Evolutionary conservation across 1,140 invertebrate species (phyloP).

Genomic region (Geopemphigus sp.): DNA sequence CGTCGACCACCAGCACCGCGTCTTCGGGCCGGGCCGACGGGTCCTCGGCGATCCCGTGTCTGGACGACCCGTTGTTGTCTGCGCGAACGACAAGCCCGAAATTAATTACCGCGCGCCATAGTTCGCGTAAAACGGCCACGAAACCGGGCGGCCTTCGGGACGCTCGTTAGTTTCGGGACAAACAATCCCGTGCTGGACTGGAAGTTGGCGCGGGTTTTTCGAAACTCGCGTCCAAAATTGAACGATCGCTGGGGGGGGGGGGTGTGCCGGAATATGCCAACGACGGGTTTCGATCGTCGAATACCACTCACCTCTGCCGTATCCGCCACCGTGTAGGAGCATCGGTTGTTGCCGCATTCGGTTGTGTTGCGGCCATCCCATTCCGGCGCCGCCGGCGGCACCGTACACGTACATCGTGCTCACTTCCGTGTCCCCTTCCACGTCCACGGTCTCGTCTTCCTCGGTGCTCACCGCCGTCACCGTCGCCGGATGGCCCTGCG

Average conservation of each 20-base stretch:
- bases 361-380: background rate
- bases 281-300: too few species aligned
- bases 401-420: constrained; percentile 56
- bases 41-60: constrained; percentile 8
- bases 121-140: too few species aligned
- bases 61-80: background rate
- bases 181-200: too few species aligned
- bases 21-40: background rate
- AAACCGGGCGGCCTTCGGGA: too few species aligned
- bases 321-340: constrained; percentile 2
- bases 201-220: too few species aligned
- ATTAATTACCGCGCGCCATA: too few species aligned
- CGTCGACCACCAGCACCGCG: constrained; percentile 34
- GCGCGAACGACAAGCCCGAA: too few species aligned
- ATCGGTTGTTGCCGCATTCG: constrained; percentile 30
- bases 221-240: too few species aligned
- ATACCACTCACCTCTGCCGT: constrained; percentile 31
- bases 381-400: background rate
- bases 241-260: too few species aligned
- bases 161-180: too few species aligned
- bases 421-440: constrained; percentile 64
- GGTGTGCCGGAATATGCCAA: too few species aligned
- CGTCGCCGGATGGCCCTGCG: constrained; percentile 40
- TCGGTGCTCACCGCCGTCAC: constrained; percentile 60
- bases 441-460: constrained; percentile 68